Evolutionary conservation across 2,113 vertebrate genomes (phyloP), one percentile per base, ranked within the genome.

Genomic region (Dicrurus megarhynchus): DNA sequence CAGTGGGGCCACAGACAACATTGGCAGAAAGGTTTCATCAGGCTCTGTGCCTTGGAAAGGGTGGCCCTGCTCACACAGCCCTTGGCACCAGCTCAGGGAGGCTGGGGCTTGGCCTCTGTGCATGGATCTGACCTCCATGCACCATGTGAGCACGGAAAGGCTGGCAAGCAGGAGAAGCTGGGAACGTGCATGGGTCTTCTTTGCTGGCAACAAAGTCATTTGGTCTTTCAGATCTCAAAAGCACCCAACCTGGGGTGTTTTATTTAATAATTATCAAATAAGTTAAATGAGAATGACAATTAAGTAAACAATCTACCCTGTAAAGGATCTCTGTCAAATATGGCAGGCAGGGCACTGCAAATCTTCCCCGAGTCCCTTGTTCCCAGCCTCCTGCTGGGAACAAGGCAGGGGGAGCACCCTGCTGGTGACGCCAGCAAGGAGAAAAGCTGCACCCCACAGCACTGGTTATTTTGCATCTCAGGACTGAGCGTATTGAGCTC

Each of bases 401-500:
- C 32, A 69, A 41, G 22, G 60, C 2, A 4, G 11, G 53, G 30
- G 22, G 52, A 64, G 24, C 4, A 1, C 23, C 1, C 7, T n/a
- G 41, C 20, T 2, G 0, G 11, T 82, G 23, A 24, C 2, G 10
- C 9, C 2, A 4, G 52, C 13, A 71, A 19, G 61, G 26, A 59
- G 63, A 30, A 44, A 35, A 65, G 47, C 46, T 24, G 21, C 42
- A 39, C 13, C 9, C 21, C 6, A 1, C 14, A 32, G 67, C 23
- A 8, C 52, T 16, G 37, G 3, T 18, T 41, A 35, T 55, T 82
- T 20, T 41, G 49, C 41, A 46, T 23, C 65, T 49, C 57, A 23
- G 32, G 12, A 35, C 9, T 0, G 0, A 70, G 28, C 17, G 2
- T 28, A 27, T 50, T 1, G 0, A 35, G 30, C 39, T 84, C 44